These are phyloP conservation scores for Plodia interpunctella DNA, from an alignment of 1,140 invertebrate species.

Conservation along the genomic window DNA sequence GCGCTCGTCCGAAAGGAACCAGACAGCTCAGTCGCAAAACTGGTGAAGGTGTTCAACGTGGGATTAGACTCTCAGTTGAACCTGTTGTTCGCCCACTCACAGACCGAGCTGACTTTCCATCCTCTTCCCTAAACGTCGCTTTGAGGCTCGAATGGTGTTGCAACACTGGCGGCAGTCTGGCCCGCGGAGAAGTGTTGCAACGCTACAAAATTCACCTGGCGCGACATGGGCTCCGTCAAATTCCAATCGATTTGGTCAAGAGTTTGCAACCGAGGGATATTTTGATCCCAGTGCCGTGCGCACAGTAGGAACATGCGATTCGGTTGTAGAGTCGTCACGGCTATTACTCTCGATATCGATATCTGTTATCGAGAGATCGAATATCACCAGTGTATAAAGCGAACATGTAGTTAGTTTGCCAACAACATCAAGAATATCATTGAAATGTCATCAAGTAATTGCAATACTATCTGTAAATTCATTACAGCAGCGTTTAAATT, in stretches of 20 bases:
- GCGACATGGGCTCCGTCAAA: slow-evolving; percentile 60
- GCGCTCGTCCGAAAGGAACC: slow-evolving; percentile 80
- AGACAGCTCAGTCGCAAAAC: slow-evolving; percentile 65
- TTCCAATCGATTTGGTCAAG: slow-evolving; percentile 56
- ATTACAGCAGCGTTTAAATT: neutral
- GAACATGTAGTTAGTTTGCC: neutral
- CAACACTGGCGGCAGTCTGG: slow-evolving; percentile 33
- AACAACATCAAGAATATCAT: neutral
- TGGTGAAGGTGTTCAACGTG: slow-evolving; percentile 80
- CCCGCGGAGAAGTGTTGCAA: slow-evolving; percentile 40
- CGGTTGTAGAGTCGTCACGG: slow-evolving; percentile 46
- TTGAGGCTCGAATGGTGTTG: slow-evolving; percentile 50
- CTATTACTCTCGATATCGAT: neutral
- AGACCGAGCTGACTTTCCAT: slow-evolving; percentile 80
- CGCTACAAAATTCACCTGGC: slow-evolving; percentile 52
- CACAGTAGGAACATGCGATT: slow-evolving; percentile 26
- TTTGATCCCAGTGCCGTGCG: slow-evolving; percentile 16
- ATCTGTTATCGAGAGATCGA: neutral
- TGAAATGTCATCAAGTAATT: neutral
- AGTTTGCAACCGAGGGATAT: slow-evolving; percentile 53
- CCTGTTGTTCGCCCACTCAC: slow-evolving; percentile 79
- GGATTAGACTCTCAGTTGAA: slow-evolving; percentile 83
- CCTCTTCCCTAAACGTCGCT: slow-evolving; percentile 64
- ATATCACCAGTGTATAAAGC: neutral
- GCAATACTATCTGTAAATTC: neutral